These are phyloP conservation scores for Cephus spinipes DNA, from an alignment of 2,888 invertebrate species.

Conservation along the genomic window DNA sequence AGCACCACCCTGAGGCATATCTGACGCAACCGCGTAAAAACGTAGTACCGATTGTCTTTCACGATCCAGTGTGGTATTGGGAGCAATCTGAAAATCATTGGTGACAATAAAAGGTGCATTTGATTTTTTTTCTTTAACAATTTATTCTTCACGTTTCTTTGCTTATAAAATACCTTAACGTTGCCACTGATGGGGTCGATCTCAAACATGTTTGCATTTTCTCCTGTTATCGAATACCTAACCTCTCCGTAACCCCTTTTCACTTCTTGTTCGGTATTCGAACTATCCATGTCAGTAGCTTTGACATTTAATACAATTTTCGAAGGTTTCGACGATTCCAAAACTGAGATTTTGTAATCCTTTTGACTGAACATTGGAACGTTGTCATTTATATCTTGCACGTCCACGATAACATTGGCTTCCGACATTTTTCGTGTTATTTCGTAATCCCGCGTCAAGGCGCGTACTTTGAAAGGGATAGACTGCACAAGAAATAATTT, in stretches of 20 bases:
- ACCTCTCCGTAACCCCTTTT: conserved; percentile 77
- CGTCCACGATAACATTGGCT: conserved; percentile 77
- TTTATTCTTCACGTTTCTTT: background rate
- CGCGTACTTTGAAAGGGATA: conserved; percentile 67
- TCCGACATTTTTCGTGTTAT: conserved; percentile 71
- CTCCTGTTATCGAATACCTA: conserved; percentile 78
- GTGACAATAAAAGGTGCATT: conserved; percentile 67
- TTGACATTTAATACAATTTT: conserved; percentile 76
- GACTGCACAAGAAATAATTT: conserved; percentile 50
- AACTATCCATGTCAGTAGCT: conserved; percentile 79
- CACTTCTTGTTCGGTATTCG: conserved; percentile 69
- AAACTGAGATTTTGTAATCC: conserved; percentile 77
- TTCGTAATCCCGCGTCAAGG: conserved; percentile 63
- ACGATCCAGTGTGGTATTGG: conserved; percentile 77
- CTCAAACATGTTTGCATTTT: conserved; percentile 79
- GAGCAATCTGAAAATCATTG: conserved; percentile 67
- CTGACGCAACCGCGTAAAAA: conserved; percentile 79
- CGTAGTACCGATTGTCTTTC: conserved; percentile 78
- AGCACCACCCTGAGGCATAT: conserved; percentile 78
- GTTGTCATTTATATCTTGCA: conserved; percentile 84
- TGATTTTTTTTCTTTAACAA: background rate
- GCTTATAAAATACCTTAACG: conserved; percentile 69
- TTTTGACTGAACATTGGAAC: conserved; percentile 77
- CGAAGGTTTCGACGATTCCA: conserved; percentile 77
- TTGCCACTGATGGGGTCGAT: conserved; percentile 79